Conservation (phyloP, 2,113 vertebrate genomes). For the Rhinogobius similis region DNA sequence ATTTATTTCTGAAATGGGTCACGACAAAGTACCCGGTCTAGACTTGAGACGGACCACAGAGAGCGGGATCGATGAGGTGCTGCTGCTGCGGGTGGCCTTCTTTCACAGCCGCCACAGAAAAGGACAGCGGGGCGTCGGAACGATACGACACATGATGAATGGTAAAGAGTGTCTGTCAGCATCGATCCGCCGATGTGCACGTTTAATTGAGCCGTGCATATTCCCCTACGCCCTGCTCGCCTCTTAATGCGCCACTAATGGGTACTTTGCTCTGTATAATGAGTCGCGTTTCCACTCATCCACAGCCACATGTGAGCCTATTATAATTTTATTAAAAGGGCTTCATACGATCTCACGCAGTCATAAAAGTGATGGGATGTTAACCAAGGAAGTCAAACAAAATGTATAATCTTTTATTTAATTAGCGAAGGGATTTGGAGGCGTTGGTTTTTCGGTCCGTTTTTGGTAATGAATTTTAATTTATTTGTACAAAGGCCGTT, state of each 20-base stretch:
- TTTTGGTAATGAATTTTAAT: background rate
- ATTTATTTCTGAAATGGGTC: background rate
- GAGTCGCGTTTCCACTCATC: slow-evolving; percentile 46
- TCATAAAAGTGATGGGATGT: slow-evolving; percentile 21
- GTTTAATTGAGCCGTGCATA: slow-evolving; percentile 68
- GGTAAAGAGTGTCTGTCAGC: slow-evolving; percentile 41
- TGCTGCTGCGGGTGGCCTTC: slow-evolving; percentile 40
- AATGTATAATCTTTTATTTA: slow-evolving; percentile 4
- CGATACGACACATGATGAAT: slow-evolving; percentile 62
- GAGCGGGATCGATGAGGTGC: slow-evolving; percentile 52
- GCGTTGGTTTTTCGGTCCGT: background rate
- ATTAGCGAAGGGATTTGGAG: background rate
- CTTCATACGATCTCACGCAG: slow-evolving; percentile 14
- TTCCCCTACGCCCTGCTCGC: slow-evolving; percentile 26
- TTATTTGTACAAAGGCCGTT: background rate
- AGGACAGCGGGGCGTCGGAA: slow-evolving; percentile 42
- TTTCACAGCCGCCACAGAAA: slow-evolving; percentile 45
- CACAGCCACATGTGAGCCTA: slow-evolving; percentile 32
- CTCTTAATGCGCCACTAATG: slow-evolving; percentile 54
- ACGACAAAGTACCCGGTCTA: background rate
- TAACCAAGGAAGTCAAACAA: slow-evolving; percentile 2
- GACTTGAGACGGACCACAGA: background rate
- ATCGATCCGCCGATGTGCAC: slow-evolving; percentile 57
- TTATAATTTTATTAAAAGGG: slow-evolving; percentile 33
- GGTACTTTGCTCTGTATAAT: slow-evolving; percentile 44